Conservation (phyloP, 2,888 invertebrate species). For the Cheilosia impressa region DNA sequence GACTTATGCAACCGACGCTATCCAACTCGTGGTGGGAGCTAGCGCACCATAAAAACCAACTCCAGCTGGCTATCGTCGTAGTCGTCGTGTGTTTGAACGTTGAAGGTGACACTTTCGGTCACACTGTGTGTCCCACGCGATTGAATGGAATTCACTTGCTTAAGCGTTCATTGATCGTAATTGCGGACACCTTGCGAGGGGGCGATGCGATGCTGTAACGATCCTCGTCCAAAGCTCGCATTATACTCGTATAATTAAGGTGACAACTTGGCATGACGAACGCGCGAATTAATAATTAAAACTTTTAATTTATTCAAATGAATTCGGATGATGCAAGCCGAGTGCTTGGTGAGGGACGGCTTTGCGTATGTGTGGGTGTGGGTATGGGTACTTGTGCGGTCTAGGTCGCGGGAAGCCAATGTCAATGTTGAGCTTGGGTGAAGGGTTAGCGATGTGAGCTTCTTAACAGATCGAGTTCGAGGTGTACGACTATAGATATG, state of each 20-base stretch:
- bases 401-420: slow-evolving; percentile 55
- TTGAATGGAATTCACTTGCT: slow-evolving; percentile 49
- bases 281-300: slow-evolving; percentile 61
- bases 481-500: too few relatives aligned
- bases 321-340: slow-evolving; percentile 66
- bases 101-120: slow-evolving; percentile 48
- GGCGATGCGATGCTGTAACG: slow-evolving; percentile 1
- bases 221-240: slow-evolving; percentile 30
- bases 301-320: slow-evolving; percentile 73
- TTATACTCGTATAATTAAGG: slow-evolving; percentile 53
- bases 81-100: background rate
- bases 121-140: slow-evolving; percentile 54
- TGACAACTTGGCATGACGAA: slow-evolving; percentile 74
- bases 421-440: slow-evolving; percentile 27
- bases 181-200: slow-evolving; percentile 3
- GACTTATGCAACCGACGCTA: background rate
- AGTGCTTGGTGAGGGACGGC: slow-evolving; percentile 27
- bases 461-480: too few relatives aligned
- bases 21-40: slow-evolving; percentile 6
- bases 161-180: slow-evolving; percentile 53
- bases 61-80: background rate
- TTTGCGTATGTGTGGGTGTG: background rate
- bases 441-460: too few relatives aligned
- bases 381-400: slow-evolving; percentile 26
- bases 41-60: slow-evolving; percentile 3